Percentiles rank a stretch among this genome's conserved stretches.
Evolutionary conservation across 2,888 invertebrate genomes (phyloP).

Genomic region (Acronicta psi): DNA sequence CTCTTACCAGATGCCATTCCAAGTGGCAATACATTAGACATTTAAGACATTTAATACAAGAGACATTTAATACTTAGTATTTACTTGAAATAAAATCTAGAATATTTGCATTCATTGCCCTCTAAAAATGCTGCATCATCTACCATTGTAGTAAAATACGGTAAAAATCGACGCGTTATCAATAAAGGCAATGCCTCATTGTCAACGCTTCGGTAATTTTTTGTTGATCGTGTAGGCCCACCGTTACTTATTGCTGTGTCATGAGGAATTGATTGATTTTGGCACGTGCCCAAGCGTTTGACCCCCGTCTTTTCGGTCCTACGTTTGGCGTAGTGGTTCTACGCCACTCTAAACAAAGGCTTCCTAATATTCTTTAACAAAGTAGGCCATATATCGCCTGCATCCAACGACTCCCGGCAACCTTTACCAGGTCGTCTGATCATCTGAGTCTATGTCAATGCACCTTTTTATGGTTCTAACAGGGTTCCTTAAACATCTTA

Average conservation of each 20-base stretch:
- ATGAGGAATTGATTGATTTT: constrained; percentile 16
- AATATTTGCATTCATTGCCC: neutral
- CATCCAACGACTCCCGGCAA: too few relatives aligned
- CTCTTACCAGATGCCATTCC: too few relatives aligned
- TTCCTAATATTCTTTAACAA: too few relatives aligned
- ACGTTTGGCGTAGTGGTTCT: too few relatives aligned
- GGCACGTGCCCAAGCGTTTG: constrained; percentile 9
- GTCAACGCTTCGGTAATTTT: constrained; percentile 28
- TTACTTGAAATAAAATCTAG: neutral
- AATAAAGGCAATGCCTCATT: constrained; percentile 15
- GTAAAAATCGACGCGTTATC: constrained; percentile 34
- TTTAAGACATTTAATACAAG: too few relatives aligned
- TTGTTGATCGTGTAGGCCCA: constrained; percentile 7
- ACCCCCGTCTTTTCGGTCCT: neutral
- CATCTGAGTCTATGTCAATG: too few relatives aligned
- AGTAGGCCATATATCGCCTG: too few relatives aligned
- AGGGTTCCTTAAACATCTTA: too few relatives aligned
- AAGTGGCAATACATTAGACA: too few relatives aligned
- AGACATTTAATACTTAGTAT: neutral
- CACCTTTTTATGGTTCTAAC: too few relatives aligned
- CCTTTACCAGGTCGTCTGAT: too few relatives aligned
- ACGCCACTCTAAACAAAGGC: too few relatives aligned
- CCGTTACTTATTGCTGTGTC: constrained; percentile 21
- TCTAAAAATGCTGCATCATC: constrained; percentile 17
- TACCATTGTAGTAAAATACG: constrained; percentile 21